Evolutionary conservation across 2,888 invertebrate genomes (phyloP).

Genomic region (Drosophila niveifrons): DNA sequence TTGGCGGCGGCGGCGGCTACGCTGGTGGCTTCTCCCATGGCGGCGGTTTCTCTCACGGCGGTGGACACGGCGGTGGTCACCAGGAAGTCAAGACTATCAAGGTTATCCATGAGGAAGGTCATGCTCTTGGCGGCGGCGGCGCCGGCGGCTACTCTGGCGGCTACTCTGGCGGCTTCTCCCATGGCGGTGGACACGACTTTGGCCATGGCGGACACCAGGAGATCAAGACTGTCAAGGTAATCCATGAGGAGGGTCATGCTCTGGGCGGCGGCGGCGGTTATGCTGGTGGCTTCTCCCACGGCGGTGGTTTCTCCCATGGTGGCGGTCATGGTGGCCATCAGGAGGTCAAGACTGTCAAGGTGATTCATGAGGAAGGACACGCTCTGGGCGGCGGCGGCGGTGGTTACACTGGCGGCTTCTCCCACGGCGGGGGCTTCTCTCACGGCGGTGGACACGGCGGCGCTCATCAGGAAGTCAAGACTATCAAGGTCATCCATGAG

Average conservation of each 20-base stretch:
- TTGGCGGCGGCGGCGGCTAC: conserved; percentile 50
- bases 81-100: conserved; percentile 72
- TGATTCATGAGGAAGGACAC: conserved; percentile 55
- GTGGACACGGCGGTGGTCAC: conserved; percentile 54
- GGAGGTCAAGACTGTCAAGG: conserved; percentile 68
- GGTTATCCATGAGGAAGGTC: conserved; percentile 69
- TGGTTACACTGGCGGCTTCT: conserved; percentile 20
- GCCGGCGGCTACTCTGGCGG: conserved; percentile 51
- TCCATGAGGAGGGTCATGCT: conserved; percentile 48
- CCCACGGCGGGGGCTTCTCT: conserved; percentile 23
- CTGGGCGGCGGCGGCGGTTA: conserved; percentile 39
- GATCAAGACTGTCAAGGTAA: conserved; percentile 69
- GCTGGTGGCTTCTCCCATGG: conserved; percentile 48
- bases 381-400: conserved; percentile 28
- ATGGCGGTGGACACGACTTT: conserved; percentile 30
- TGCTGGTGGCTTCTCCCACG: conserved; percentile 41
- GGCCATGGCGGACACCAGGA: conserved; percentile 54
- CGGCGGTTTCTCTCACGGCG: conserved; percentile 47
- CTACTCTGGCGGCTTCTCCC: conserved; percentile 26
- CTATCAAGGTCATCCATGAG: conserved; percentile 69
- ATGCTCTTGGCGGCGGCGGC: conserved; percentile 46
- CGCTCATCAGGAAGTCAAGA: conserved; percentile 65
- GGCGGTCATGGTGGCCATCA: conserved; percentile 49
- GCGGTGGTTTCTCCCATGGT: conserved; percentile 29
- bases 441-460: conserved; percentile 46